Conservation (phyloP, 2,797 vertebrate genomes). For the Peromyscus eremicus region DNA sequence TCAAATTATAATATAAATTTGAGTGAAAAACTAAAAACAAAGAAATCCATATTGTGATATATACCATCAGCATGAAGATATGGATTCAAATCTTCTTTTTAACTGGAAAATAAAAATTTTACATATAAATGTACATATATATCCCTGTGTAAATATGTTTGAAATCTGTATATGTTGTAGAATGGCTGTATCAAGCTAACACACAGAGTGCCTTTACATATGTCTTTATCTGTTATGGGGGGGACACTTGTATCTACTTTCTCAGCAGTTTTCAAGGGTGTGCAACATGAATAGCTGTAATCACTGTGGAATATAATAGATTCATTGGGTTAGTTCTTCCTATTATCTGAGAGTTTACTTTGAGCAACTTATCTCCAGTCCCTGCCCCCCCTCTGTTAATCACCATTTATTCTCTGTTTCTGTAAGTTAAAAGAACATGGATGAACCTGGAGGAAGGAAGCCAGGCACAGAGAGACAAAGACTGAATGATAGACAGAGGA, state of each 20-base stretch:
- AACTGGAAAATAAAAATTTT: not conserved
- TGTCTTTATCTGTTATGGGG: not conserved
- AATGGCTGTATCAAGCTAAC: not conserved
- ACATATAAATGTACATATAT: too few species aligned
- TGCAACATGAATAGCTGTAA: not conserved
- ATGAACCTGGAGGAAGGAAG: not conserved
- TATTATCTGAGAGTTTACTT: not conserved
- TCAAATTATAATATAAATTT: not conserved
- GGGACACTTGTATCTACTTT: not conserved
- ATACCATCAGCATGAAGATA: not conserved
- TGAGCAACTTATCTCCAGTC: not conserved
- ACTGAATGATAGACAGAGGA: not conserved
- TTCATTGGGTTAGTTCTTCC: not conserved
- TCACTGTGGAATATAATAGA: not conserved
- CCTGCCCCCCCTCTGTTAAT: not conserved
- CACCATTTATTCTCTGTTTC: not conserved
- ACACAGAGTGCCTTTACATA: not conserved
- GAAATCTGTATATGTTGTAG: not conserved
- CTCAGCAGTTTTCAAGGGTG: not conserved
- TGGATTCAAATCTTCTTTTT: not conserved
- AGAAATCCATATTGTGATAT: not conserved
- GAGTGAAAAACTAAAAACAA: not conserved
- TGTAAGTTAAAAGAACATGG: not conserved
- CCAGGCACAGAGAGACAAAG: not conserved
- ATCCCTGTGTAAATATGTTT: not conserved